Percentiles rank a stretch among this genome's conserved stretches.
These are phyloP conservation scores for Aleiodes testaceus DNA, from an alignment of 2,888 invertebrate genomes.

Conservation along the genomic window DNA sequence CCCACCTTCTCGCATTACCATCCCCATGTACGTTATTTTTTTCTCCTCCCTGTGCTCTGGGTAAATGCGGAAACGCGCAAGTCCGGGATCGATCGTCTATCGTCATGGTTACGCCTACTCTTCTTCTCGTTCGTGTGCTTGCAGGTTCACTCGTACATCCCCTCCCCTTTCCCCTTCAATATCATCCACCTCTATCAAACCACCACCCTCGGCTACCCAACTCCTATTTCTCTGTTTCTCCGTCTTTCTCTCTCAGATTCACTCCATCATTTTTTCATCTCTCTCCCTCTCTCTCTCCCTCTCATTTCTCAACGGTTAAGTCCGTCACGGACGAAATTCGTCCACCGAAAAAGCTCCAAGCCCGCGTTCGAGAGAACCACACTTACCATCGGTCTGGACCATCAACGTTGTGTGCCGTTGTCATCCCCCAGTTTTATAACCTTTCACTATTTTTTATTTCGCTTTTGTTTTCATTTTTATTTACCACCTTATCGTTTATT, in stretches of 20 bases:
- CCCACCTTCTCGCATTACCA: slow-evolving; percentile 11
- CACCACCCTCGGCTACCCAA: slow-evolving; percentile 10
- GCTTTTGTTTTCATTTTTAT: neutral
- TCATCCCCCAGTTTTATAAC: slow-evolving; percentile 32
- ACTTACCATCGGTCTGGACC: slow-evolving; percentile 35
- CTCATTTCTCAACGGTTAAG: slow-evolving; percentile 36
- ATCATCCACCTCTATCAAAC: slow-evolving; percentile 36
- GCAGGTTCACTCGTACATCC: slow-evolving; percentile 38
- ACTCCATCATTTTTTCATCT: slow-evolving; percentile 17
- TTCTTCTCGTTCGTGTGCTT: slow-evolving; percentile 23
- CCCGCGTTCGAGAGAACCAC: slow-evolving; percentile 28
- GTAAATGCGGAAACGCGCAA: slow-evolving; percentile 59
- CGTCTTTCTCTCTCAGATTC: slow-evolving; percentile 26
- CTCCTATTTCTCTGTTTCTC: slow-evolving; percentile 33
- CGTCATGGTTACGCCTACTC: slow-evolving; percentile 67
- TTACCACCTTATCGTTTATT: neutral
- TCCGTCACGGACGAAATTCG: slow-evolving; percentile 38
- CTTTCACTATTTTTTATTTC: slow-evolving; percentile 21
- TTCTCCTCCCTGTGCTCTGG: slow-evolving; percentile 5
- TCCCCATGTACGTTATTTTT: neutral
- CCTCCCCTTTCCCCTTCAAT: slow-evolving; percentile 13
- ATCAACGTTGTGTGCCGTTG: slow-evolving; percentile 18
- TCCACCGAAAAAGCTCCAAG: slow-evolving; percentile 42
- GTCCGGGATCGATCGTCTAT: slow-evolving; percentile 68
- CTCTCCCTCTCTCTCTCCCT: slow-evolving; percentile 35